Evolutionary conservation across 2,797 vertebrate species (phyloP).

Genomic region (Enteromius treurensis): DNA sequence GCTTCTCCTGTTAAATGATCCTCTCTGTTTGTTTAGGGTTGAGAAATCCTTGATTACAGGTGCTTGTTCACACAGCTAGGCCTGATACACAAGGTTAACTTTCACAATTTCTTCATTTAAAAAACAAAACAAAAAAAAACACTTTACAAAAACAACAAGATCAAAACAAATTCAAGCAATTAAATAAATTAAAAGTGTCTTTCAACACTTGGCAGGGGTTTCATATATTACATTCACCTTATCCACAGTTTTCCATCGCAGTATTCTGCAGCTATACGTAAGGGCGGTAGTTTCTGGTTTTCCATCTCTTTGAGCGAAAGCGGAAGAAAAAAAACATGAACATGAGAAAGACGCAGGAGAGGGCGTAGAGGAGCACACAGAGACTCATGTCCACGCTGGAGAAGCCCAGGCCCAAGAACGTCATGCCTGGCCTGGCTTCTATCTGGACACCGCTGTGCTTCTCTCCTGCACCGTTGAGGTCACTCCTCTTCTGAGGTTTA

Average conservation of each 20-base stretch:
- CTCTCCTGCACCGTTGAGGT: not conserved
- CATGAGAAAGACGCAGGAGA: conserved; percentile 90
- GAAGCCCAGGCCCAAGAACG: conserved; percentile 86
- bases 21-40: conserved; percentile 63
- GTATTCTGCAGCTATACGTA: conserved; percentile 73
- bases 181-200: conserved; percentile 56
- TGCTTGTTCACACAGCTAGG: conserved; percentile 23
- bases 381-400: conserved; percentile 96
- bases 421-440: conserved; percentile 65
- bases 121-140: conserved; percentile 11
- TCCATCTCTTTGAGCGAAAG: conserved; percentile 86
- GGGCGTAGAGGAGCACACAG: conserved; percentile 88
- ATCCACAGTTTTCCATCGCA: conserved; percentile 41
- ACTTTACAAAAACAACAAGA: conserved; percentile 8
- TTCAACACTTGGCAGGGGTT: conserved; percentile 46
- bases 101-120: conserved; percentile 23
- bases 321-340: conserved; percentile 94
- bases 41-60: conserved; percentile 49
- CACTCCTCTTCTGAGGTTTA: conserved; percentile 45
- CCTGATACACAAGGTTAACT: not conserved
- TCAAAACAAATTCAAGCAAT: conserved; percentile 18
- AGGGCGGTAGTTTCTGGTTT: conserved; percentile 73
- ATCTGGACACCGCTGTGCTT: not conserved
- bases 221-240: conserved; percentile 44
- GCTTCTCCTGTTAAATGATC: conserved; percentile 49